Conservation (phyloP, 2,797 vertebrate species). For the Apogon hyalosoma region DNA sequence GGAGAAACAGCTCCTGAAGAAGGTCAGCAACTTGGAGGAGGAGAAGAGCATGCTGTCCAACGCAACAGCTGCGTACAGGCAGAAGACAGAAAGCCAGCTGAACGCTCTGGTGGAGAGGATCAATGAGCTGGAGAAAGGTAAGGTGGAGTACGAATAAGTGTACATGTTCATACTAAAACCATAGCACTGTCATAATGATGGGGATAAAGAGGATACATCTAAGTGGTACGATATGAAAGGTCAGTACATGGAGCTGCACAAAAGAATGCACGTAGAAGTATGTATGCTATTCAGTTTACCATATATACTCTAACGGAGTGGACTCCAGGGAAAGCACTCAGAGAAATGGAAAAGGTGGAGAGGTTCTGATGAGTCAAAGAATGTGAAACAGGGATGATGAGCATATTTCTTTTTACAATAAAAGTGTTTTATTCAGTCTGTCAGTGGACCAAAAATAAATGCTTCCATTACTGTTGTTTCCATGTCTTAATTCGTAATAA, state of each 20-base stretch:
- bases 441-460: slow-evolving; percentile 1
- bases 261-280: neutral
- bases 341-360: slow-evolving; percentile 9
- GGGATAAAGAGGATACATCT: neutral
- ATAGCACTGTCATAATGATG: neutral
- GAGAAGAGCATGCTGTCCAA: slow-evolving; percentile 96
- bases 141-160: neutral
- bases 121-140: slow-evolving; percentile 94
- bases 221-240: neutral
- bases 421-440: slow-evolving; percentile 7
- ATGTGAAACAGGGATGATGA: neutral
- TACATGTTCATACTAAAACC: neutral
- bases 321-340: slow-evolving; percentile 20
- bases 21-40: slow-evolving; percentile 93
- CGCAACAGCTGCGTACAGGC: slow-evolving; percentile 91
- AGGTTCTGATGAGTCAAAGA: slow-evolving; percentile 33
- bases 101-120: slow-evolving; percentile 93
- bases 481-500: neutral
- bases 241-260: neutral
- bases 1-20: slow-evolving; percentile 93
- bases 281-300: neutral
- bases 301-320: slow-evolving; percentile 25
- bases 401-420: slow-evolving; percentile 4
- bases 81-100: slow-evolving; percentile 92
- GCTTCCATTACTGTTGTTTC: neutral